phyloP scores from a whole-genome alignment of 2,113 vertebrate species.

The Periophthalmus modestus region DNA sequence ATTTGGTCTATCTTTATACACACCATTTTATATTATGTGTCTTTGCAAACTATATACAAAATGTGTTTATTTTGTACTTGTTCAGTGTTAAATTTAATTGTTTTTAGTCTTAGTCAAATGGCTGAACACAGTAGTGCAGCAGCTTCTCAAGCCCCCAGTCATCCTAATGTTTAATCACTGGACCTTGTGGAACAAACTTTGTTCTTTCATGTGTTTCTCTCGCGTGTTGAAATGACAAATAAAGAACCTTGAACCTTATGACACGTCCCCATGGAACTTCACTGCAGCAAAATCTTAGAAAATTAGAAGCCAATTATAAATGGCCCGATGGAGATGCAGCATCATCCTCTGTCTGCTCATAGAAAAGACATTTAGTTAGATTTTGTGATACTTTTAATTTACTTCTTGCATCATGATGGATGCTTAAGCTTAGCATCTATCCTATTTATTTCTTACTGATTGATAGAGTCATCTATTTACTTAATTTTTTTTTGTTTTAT shows the following conservation, averaged over 20 bases:
- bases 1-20: background rate
- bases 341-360: conserved; percentile 16
- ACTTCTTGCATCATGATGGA: conserved; percentile 1
- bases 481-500: conserved; percentile 15
- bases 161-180: too few relatives aligned
- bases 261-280: conserved; percentile 39
- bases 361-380: conserved; percentile 21
- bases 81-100: background rate
- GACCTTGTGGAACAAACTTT: too few relatives aligned
- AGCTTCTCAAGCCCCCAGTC: too few relatives aligned
- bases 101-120: too few relatives aligned
- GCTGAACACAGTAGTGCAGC: too few relatives aligned
- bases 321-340: conserved; percentile 19
- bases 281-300: conserved; percentile 28
- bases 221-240: too few relatives aligned
- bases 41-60: conserved; percentile 1
- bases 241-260: conserved; percentile 15
- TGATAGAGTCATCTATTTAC: conserved; percentile 22
- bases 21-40: background rate
- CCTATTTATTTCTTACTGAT: conserved; percentile 34
- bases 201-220: too few relatives aligned
- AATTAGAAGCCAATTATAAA: conserved; percentile 50
- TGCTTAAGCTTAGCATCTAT: conserved; percentile 25
- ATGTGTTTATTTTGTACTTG: conserved; percentile 9
- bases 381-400: conserved; percentile 17